A percentile compares a stretch with the other conserved stretches of the same genome.
Conservation (phyloP, 37 sponge, comb jelly and placozoan genomes). For the Spongilla lacustris region DNA sequence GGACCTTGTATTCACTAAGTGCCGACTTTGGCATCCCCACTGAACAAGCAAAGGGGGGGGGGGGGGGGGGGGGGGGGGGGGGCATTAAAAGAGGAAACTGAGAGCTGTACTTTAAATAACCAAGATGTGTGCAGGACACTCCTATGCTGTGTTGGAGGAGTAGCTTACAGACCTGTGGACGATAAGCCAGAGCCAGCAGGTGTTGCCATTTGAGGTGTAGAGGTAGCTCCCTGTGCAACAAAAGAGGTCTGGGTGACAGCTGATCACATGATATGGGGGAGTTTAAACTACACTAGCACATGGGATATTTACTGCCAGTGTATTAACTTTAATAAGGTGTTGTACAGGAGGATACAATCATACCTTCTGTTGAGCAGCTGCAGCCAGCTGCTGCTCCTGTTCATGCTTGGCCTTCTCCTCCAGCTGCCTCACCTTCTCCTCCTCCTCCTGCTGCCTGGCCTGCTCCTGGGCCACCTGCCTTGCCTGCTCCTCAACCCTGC, state of each 20-base stretch:
- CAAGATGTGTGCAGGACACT: too few species aligned
- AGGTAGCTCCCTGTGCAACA: not conserved
- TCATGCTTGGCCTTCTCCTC: not conserved
- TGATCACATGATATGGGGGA: too few species aligned
- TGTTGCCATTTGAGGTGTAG: slow-evolving; percentile 26
- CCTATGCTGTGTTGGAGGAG: too few species aligned
- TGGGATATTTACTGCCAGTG: too few species aligned
- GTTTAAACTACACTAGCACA: too few species aligned
- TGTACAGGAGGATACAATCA: too few species aligned
- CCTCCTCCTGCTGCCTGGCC: not conserved
- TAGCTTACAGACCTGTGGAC: not conserved
- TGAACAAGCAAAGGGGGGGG: not conserved
- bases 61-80: not conserved
- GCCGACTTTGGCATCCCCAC: slow-evolving; percentile 31
- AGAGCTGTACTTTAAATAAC: too few species aligned
- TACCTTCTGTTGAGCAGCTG: not conserved
- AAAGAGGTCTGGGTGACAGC: too few species aligned
- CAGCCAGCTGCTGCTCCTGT: not conserved
- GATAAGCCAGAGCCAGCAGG: not conserved
- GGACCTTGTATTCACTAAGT: slow-evolving; percentile 7
- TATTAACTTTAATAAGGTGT: too few species aligned
- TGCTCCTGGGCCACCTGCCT: too few species aligned
- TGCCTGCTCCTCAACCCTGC: not conserved
- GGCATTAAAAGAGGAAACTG: too few species aligned
- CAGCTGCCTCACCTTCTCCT: not conserved